These are phyloP conservation scores for Tinea semifulvella DNA, from an alignment of 2,888 invertebrate genomes.

Conservation along the genomic window DNA sequence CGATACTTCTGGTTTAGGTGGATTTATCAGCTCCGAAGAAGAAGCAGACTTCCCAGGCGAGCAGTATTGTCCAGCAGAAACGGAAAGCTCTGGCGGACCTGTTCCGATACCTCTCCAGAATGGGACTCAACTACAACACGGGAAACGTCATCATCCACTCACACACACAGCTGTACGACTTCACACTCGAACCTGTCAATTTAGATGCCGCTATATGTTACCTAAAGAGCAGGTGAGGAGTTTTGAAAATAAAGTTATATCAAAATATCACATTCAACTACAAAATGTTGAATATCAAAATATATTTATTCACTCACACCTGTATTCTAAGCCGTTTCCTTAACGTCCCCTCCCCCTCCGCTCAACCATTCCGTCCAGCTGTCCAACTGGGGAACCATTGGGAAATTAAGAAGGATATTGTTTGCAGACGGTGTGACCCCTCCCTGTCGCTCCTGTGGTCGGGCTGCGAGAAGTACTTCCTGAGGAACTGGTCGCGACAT, in stretches of 20 bases:
- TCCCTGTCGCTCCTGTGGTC: constrained; percentile 71
- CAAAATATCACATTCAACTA: too few species aligned
- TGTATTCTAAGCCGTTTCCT: too few species aligned
- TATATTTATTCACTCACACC: too few species aligned
- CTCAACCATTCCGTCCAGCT: too few species aligned
- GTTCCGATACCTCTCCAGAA: constrained; percentile 77
- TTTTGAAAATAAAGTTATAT: too few species aligned
- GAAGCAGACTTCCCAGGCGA: constrained; percentile 82
- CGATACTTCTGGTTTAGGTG: too few species aligned
- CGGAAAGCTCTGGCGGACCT: constrained; percentile 85
- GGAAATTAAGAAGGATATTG: not conserved
- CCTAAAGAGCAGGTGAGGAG: constrained; percentile 62
- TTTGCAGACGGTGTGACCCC: constrained; percentile 54
- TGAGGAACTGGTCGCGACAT: constrained; percentile 74
- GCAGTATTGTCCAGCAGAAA: constrained; percentile 85
- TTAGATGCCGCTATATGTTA: constrained; percentile 66
- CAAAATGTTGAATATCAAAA: not conserved
- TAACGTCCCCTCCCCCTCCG: too few species aligned
- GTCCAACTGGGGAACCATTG: too few species aligned
- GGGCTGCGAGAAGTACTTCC: constrained; percentile 78
- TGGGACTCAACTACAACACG: constrained; percentile 83
- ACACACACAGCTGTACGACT: constrained; percentile 62
- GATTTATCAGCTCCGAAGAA: constrained; percentile 68
- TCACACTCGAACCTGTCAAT: constrained; percentile 76
- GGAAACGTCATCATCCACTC: constrained; percentile 73